phyloP scores from a whole-genome alignment of 2,797 vertebrate genomes.

The Hippocampus kuda region DNA sequence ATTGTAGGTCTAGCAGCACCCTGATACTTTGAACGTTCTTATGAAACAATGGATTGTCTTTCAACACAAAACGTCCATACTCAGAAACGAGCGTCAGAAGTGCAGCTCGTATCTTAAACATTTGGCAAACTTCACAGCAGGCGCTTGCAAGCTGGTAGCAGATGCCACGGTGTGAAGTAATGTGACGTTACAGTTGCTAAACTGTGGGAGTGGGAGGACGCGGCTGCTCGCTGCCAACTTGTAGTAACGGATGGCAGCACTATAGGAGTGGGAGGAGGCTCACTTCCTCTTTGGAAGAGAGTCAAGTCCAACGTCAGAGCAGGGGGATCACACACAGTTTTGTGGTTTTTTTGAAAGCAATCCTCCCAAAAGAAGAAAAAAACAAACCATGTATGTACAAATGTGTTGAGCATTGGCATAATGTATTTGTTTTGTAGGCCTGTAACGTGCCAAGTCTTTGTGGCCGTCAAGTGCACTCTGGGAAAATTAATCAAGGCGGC shows the following conservation, averaged over 20 bases:
- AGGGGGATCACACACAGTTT: slow-evolving; percentile 41
- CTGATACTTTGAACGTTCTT: slow-evolving; percentile 21
- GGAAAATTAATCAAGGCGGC: slow-evolving; percentile 57
- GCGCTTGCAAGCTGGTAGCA: slow-evolving; percentile 32
- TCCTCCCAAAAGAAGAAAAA: slow-evolving; percentile 33
- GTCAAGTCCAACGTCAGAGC: slow-evolving; percentile 47
- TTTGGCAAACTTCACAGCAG: slow-evolving; percentile 32
- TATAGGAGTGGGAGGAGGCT: slow-evolving; percentile 62
- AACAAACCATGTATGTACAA: slow-evolving; percentile 33
- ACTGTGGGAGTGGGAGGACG: slow-evolving; percentile 61
- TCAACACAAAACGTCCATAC: slow-evolving; percentile 35
- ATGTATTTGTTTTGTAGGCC: slow-evolving; percentile 17
- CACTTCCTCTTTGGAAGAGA: slow-evolving; percentile 62
- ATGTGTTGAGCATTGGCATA: slow-evolving; percentile 17
- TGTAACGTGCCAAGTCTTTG: slow-evolving; percentile 26
- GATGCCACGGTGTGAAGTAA: slow-evolving; percentile 46
- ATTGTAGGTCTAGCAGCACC: slow-evolving; percentile 18
- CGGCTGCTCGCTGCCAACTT: slow-evolving; percentile 56
- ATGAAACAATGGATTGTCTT: slow-evolving; percentile 21
- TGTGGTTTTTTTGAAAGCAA: slow-evolving; percentile 34
- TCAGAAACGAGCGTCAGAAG: slow-evolving; percentile 8
- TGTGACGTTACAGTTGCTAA: slow-evolving; percentile 47
- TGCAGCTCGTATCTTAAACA: slow-evolving; percentile 33
- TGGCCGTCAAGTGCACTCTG: slow-evolving; percentile 15
- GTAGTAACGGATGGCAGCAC: slow-evolving; percentile 64